Evolutionary conservation across 1,140 invertebrate species (phyloP).

Genomic region (Babylonia areolata): DNA sequence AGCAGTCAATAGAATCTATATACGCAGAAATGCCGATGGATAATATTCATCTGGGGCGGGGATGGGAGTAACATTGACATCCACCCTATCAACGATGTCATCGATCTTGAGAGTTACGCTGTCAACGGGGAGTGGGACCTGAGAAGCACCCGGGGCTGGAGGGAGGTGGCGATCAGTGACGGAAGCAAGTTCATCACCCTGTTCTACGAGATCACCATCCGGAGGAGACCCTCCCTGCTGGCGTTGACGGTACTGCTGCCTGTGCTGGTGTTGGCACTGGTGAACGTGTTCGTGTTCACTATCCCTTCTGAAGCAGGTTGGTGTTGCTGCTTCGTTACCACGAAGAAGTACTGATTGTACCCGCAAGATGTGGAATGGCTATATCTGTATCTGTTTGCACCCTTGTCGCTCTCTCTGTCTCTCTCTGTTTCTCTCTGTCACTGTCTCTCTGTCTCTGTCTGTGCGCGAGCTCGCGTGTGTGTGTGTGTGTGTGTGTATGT

Average conservation of each 20-base stretch:
- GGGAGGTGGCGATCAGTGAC: too few relatives aligned
- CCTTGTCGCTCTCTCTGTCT: background rate
- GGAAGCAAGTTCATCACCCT: background rate
- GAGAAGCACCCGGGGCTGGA: background rate
- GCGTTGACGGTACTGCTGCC: conserved; percentile 37
- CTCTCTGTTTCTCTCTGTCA: background rate
- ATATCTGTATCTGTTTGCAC: background rate
- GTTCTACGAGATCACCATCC: conserved; percentile 14
- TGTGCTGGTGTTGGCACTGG: conserved; percentile 30
- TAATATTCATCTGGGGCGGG: conserved; percentile 97
- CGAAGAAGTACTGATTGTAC: background rate
- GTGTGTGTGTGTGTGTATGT: too few relatives aligned
- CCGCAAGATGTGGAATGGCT: background rate
- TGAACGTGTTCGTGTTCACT: conserved; percentile 39
- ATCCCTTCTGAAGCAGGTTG: conserved; percentile 40
- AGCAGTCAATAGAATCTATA: conserved; percentile 72
- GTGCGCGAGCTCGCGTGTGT: too few relatives aligned
- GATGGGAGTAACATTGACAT: background rate
- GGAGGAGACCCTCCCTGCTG: conserved; percentile 17
- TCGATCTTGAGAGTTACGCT: conserved; percentile 13
- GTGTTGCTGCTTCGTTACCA: background rate
- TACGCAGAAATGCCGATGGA: conserved; percentile 92
- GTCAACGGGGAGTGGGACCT: conserved; percentile 43
- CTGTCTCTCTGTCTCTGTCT: background rate
- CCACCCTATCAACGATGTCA: background rate